Conservation (phyloP, 1,140 invertebrate genomes). For the Drosophila mauritiana region DNA sequence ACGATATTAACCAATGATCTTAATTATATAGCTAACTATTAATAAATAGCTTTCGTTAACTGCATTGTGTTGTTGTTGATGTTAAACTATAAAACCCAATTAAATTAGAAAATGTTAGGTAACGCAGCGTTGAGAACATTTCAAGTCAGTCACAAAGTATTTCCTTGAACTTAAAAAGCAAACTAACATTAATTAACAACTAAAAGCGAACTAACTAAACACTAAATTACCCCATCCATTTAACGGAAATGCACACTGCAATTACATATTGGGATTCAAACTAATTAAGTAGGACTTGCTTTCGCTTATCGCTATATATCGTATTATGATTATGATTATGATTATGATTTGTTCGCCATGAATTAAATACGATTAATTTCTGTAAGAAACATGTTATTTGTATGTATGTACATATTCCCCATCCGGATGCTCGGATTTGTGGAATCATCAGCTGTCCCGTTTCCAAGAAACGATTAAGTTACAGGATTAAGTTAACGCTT, state of each 20-base stretch:
- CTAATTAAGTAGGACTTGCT: neutral
- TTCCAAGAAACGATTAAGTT: conserved; percentile 9
- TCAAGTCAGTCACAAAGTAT: conserved; percentile 42
- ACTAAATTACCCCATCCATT: neutral
- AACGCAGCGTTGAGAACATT: conserved; percentile 44
- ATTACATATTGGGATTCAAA: neutral
- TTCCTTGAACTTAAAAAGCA: conserved; percentile 24
- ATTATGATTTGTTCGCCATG: neutral
- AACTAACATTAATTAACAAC: neutral
- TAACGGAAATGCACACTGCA: neutral
- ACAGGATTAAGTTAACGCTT: neutral
- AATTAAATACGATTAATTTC: neutral
- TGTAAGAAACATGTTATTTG: neutral
- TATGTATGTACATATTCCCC: neutral
- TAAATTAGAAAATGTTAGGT: conserved; percentile 37
- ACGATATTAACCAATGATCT: conserved; percentile 32
- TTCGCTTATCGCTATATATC: neutral
- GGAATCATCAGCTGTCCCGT: conserved; percentile 2
- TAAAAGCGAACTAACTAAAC: neutral
- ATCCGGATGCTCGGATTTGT: neutral
- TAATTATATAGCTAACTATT: conserved; percentile 33
- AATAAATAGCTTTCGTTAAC: conserved; percentile 42
- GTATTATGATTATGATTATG: neutral
- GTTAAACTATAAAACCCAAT: conserved; percentile 34
- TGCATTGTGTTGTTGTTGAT: conserved; percentile 49